Base-by-base conservation (phyloP, 1,140 invertebrate species). In the Neuroterus valhalla region DNA sequence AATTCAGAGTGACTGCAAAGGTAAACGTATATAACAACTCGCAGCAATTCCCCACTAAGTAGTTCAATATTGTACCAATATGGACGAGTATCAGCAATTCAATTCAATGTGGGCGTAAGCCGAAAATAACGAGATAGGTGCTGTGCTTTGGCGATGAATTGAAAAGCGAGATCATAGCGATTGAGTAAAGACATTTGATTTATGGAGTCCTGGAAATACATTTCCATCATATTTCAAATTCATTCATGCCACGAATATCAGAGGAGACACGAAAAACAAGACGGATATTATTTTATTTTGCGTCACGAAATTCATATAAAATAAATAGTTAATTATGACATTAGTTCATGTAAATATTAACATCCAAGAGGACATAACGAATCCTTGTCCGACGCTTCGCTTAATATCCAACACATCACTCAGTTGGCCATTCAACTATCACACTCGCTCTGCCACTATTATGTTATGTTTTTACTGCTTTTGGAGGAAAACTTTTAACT, bases 111-210 rank as follows among this genome's bases (percentile, higher is more conserved):
- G 48, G 42, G 70, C 82, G 55, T 84, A 84, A 84, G 83, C 83
- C 80, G 83, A 82, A 84, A 84, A 84, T 84, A 84, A 84, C 78
- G 82, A 84, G 83, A 81, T 78, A 80, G 80, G 38, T 77, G 72
- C 73, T 19, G 52, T 77, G 72, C 72, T 66, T 72, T 11, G 71
- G 69, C 77, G 72, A 73, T 79, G 79, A 82, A 83, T 81, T 42
- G 71, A 79, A 71, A 67, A 21, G 45, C 38, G 48, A 72, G 62
- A 68, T 76, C 69, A 77, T 77, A 72, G 72, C 38, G 43, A 43
- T 68, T 75, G 46, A 80, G 67, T 70, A 55, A 55, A 8, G 11
- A 8, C 52, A 26, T 46, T 17, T 46, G 45, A 14, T 17, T 46
- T n/a, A 38, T 46, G n/a, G 12, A 46, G 12, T 15, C 5, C n/a